Evolutionary conservation across 2,888 invertebrate genomes (phyloP), one percentile per base, ranked within the genome.

Genomic region (Archips xylosteana): DNA sequence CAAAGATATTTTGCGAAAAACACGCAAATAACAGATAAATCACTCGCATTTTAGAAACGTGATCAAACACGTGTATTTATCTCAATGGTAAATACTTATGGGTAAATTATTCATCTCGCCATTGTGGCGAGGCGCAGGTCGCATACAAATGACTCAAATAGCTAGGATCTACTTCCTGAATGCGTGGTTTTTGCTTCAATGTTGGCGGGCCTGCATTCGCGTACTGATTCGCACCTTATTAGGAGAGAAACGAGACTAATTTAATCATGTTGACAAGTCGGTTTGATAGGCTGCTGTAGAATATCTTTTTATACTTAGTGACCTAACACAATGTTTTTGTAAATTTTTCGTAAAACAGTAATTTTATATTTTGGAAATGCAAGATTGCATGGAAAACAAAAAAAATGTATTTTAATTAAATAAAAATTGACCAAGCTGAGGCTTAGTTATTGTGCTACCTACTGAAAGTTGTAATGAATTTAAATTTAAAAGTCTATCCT

Each of bases 141-240:
- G 70, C 69, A 74, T 74, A 65, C 54, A 45, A 74, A 74, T 65
- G 65, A 45, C 45, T 65, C 54, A 34, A 70, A 74, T 70, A 60
- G 36, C 60, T 65, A 49, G 34, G 13, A 9, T 39, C 42, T 60
- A 64, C 73, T 73, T 74, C 69, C 74, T 74, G 74, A 65, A 74
- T 70, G 59, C 68, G 68, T 59, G 63, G 59, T 70, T 69, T 74
- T 70, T 60, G 34, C 69, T 74, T 74, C 63, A 49, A 70, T 74
- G 74, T 69, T 70, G 74, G 59, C 42, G 51, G 36, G 61, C 32
- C 13, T 61, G 62, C 47, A 36, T 59, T 69, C 61, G 51, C 59
- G 15, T 63, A 62, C 60, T 51, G 61, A 70, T 74, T 74, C 65
- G 65, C 70, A 47, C 70, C 74, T 54, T 70, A 65, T 74, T 57